Evolutionary conservation across 2,888 invertebrate species (phyloP).

Genomic region (Beris chalybata): DNA sequence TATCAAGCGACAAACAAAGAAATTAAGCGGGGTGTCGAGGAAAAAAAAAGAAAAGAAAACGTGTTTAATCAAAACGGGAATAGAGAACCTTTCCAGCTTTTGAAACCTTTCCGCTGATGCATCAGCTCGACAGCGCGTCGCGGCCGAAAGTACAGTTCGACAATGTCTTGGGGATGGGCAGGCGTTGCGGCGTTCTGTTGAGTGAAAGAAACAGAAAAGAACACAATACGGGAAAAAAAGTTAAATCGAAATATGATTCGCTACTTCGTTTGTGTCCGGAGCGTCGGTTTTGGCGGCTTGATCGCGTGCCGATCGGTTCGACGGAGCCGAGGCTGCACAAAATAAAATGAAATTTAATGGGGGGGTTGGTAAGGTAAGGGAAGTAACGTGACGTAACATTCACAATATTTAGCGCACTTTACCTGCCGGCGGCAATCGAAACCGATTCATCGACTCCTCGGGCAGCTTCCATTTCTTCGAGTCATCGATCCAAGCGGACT

Average conservation of each 20-base stretch:
- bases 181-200: constrained; percentile 68
- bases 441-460: constrained; percentile 64
- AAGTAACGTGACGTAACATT: neutral
- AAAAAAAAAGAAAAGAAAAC: neutral
- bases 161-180: constrained; percentile 57
- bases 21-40: neutral
- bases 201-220: constrained; percentile 46
- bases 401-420: neutral
- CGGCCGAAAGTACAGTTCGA: constrained; percentile 74
- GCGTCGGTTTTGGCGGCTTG: no score
- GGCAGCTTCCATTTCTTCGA: constrained; percentile 71
- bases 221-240: no score
- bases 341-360: no score
- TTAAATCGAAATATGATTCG: no score
- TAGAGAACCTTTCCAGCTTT: constrained; percentile 59
- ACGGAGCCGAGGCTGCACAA: no score
- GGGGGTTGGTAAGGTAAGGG: neutral
- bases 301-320: no score
- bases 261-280: no score
- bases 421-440: constrained; percentile 71
- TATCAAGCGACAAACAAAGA: neutral
- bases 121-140: constrained; percentile 63
- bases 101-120: constrained; percentile 60
- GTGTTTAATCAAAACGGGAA: neutral
- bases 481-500: constrained; percentile 76